These are phyloP conservation scores for Tetragnatha montana DNA, from an alignment of 2,888 invertebrate species.

Conservation along the genomic window DNA sequence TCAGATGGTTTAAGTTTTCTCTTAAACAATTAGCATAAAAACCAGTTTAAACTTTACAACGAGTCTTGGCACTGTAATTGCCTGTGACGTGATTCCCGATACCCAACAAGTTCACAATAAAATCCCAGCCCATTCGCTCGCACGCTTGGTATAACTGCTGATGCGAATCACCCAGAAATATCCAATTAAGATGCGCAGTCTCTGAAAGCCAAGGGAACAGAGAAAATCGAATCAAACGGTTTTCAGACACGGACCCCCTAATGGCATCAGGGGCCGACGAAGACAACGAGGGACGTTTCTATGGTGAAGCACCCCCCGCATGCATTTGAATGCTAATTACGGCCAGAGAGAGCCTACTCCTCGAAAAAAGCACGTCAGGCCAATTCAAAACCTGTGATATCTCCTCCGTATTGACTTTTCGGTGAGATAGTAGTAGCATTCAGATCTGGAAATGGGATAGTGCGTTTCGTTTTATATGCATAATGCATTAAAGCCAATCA, in stretches of 20 bases:
- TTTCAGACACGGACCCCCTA: not conserved
- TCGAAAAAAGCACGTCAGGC: not conserved
- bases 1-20: too few species aligned
- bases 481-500: slow-evolving; percentile 45
- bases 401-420: not conserved
- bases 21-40: too few species aligned
- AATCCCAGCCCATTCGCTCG: too few species aligned
- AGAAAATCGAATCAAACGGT: slow-evolving; percentile 22
- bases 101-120: too few species aligned
- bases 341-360: not conserved
- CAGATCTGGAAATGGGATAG: slow-evolving; percentile 1
- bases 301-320: not conserved
- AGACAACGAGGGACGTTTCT: not conserved
- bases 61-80: too few species aligned
- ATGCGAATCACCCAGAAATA: not conserved
- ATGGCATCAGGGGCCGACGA: not conserved
- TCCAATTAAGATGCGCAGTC: slow-evolving; percentile 28
- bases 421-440: not conserved
- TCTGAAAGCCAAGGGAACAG: slow-evolving; percentile 9
- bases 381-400: slow-evolving; percentile 1
- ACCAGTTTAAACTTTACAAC: too few species aligned
- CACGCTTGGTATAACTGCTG: too few species aligned
- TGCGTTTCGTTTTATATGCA: slow-evolving; percentile 15
- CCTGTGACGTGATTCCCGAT: too few species aligned
- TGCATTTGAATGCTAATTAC: not conserved